A percentile compares a stretch with the other conserved stretches of the same genome.
Conservation (phyloP, 2,888 invertebrate genomes). For the Diploptera punctata region DNA sequence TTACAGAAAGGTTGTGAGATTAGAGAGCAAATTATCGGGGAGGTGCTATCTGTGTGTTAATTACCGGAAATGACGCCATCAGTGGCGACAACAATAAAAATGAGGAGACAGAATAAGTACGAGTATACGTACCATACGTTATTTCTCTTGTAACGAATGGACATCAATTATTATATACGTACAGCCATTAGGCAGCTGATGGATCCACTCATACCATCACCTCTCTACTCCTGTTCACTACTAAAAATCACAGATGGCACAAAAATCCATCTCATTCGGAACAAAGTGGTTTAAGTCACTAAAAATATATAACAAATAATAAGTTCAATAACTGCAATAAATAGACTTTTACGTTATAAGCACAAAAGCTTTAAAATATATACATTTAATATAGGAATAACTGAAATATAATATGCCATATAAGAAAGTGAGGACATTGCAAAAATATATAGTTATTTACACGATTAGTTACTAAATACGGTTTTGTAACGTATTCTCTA, state of each 20-base stretch:
- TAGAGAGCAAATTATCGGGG: slow-evolving; percentile 19
- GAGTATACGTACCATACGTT: neutral
- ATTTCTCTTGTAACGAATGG: slow-evolving; percentile 20
- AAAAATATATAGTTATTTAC: no score
- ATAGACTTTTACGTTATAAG: no score
- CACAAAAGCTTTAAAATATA: no score
- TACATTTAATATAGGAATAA: no score
- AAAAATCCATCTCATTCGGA: neutral
- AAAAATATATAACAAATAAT: no score
- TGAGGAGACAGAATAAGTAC: slow-evolving; percentile 10
- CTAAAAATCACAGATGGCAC: slow-evolving; percentile 25
- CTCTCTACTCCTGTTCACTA: neutral
- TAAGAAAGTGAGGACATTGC: no score
- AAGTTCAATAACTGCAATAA: no score
- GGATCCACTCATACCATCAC: neutral
- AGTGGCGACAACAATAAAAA: slow-evolving; percentile 29
- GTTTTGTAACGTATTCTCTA: no score
- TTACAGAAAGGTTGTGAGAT: slow-evolving; percentile 10
- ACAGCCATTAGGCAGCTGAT: slow-evolving; percentile 29
- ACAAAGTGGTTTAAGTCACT: slow-evolving; percentile 1
- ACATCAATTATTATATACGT: slow-evolving; percentile 31
- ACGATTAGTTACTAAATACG: no score
- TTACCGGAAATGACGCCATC: slow-evolving; percentile 34
- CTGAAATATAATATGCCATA: no score
- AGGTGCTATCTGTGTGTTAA: slow-evolving; percentile 26